Conservation (phyloP, 2,113 vertebrate genomes). For the Struthidea cinerea region DNA sequence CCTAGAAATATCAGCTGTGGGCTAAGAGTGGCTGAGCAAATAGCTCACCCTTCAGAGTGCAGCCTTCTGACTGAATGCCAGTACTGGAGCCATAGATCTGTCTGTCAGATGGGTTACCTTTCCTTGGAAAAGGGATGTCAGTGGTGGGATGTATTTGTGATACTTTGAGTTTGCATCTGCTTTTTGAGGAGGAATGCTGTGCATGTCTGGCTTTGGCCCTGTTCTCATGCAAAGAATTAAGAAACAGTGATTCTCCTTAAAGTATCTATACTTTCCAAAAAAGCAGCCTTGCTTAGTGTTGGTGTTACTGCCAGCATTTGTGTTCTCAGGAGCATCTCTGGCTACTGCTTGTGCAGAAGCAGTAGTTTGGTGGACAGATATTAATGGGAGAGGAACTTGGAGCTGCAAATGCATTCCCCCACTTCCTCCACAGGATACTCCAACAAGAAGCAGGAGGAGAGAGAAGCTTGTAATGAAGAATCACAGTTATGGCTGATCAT, state of each 20-base stretch:
- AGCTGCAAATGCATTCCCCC: background rate
- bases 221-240: background rate
- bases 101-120: background rate
- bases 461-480: background rate
- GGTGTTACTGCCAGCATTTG: background rate
- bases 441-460: background rate
- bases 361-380: background rate
- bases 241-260: background rate
- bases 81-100: background rate
- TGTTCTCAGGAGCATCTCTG: background rate
- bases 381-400: background rate
- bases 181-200: background rate
- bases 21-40: background rate
- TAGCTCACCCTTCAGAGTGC: background rate
- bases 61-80: background rate
- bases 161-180: background rate
- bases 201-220: background rate
- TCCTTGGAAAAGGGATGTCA: background rate
- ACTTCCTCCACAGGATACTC: background rate
- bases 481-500: background rate
- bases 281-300: background rate
- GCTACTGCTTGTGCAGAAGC: background rate
- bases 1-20: background rate
- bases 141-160: background rate
- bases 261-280: background rate